Evolutionary conservation across 2,888 invertebrate genomes (phyloP), one percentile per base, ranked within the genome.

Genomic region (Dicycla oo): DNA sequence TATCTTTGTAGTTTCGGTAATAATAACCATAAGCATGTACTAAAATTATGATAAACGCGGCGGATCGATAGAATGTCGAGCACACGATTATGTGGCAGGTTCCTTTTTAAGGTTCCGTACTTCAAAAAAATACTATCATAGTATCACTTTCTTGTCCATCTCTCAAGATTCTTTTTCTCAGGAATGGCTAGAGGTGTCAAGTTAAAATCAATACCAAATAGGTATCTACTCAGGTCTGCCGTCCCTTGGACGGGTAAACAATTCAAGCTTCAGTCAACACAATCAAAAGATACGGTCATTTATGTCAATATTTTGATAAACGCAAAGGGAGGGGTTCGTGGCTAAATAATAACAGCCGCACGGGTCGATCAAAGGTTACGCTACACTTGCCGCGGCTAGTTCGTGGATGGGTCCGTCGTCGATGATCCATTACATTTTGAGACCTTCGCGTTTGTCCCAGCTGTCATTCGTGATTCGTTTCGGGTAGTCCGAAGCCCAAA

Each of bases 1-100:
- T 77, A 74, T 69, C 53, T 69, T 57, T 49, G 34, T 69, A 51
- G 51, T 23, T 73, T 38, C 8, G 38, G 20, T 68, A 75, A 43
- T 60, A 71, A 72, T 72, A 57, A 73, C n/a, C 45, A 26, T 54
- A 54, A n/a, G 69, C 45, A 13, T 69, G 47, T 18, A 34, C n/a
- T 49, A 34, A 43, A 58, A 60, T 63, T 53, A 63, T 69, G 78
- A 73, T 58, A 34, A 60, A 58, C 20, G 26, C 38, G 43, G 72
- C 61, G 45, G 38, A 47, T n/a, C 26, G 30, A 23, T 30, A 43
- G 1, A 56, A 63, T 72, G 57, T 58, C 18, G n/a, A 30, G 47
- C n/a, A 23, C 34, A 53, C 30, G 15, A 47, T 26, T 51, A 23
- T 20, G 8, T 34, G 30, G 26, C 49, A 51, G 72, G 34, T 49